These are phyloP conservation scores for Hylia prasina DNA, from an alignment of 2,113 vertebrate species.

Conservation along the genomic window DNA sequence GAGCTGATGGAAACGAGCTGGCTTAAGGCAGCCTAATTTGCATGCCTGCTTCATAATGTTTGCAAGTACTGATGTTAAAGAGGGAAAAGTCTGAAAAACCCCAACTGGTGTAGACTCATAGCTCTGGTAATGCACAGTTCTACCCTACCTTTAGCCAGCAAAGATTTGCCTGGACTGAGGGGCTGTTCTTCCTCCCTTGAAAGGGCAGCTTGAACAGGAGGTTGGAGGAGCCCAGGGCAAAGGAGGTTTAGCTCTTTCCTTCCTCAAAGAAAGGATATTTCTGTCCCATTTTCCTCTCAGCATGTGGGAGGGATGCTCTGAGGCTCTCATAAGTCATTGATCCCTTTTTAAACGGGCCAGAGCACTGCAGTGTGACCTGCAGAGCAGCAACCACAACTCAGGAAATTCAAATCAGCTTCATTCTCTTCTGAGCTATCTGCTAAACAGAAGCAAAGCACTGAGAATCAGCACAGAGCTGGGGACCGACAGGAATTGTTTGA, in stretches of 20 bases:
- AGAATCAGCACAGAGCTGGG: slow-evolving; percentile 13
- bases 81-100: not conserved
- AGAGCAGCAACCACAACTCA: slow-evolving; percentile 62
- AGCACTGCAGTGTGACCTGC: slow-evolving; percentile 56
- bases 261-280: slow-evolving; percentile 60
- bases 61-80: not conserved
- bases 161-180: not conserved
- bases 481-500: slow-evolving; percentile 11
- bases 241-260: slow-evolving; percentile 52
- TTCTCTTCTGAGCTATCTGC: slow-evolving; percentile 59
- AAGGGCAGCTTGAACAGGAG: slow-evolving; percentile 33
- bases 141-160: not conserved
- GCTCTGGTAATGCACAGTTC: not conserved
- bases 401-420: slow-evolving; percentile 68
- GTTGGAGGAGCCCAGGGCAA: slow-evolving; percentile 39
- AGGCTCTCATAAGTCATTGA: slow-evolving; percentile 59
- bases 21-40: slow-evolving; percentile 30
- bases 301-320: slow-evolving; percentile 61
- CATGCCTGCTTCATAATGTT: slow-evolving; percentile 18
- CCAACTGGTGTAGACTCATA: not conserved
- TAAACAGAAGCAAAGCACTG: slow-evolving; percentile 40
- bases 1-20: slow-evolving; percentile 22
- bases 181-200: not conserved
- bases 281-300: slow-evolving; percentile 64
- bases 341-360: slow-evolving; percentile 56